phyloP scores from a whole-genome alignment of 2,888 invertebrate genomes.

The Periphyllus acericola region DNA sequence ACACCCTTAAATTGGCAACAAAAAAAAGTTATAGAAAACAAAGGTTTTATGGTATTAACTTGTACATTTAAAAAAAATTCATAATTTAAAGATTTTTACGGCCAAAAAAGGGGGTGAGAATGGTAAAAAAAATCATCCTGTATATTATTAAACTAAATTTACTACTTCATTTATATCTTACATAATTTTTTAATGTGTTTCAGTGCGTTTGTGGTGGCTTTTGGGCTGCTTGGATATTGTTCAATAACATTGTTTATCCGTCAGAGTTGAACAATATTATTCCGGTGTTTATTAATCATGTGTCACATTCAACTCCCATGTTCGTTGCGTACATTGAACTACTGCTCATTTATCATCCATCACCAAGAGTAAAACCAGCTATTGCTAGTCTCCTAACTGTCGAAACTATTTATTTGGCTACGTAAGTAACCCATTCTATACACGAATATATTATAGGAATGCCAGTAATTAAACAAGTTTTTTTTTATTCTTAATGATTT shows the following conservation, averaged over 20 bases:
- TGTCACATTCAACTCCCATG: constrained; percentile 71
- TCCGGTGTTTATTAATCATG: constrained; percentile 73
- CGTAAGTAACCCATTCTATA: constrained; percentile 16
- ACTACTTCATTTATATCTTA: neutral
- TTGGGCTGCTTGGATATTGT: constrained; percentile 70
- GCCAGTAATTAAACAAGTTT: no score
- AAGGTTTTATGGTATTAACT: no score
- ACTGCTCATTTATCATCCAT: constrained; percentile 36
- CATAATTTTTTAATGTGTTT: constrained; percentile 64
- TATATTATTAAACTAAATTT: neutral
- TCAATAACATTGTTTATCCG: constrained; percentile 72
- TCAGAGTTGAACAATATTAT: constrained; percentile 69
- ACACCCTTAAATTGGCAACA: no score
- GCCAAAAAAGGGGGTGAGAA: no score
- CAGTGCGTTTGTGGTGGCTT: constrained; percentile 71
- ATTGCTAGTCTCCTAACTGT: constrained; percentile 20
- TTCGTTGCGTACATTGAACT: constrained; percentile 60
- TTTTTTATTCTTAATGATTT: no score
- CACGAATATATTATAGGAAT: no score
- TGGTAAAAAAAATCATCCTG: no score
- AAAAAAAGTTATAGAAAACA: no score
- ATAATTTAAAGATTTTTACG: no score
- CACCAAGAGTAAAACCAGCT: constrained; percentile 34
- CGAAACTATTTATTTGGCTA: constrained; percentile 37
- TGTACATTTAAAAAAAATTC: no score